These are phyloP conservation scores for Riparia riparia DNA, from an alignment of 2,113 vertebrate species.

Conservation along the genomic window DNA sequence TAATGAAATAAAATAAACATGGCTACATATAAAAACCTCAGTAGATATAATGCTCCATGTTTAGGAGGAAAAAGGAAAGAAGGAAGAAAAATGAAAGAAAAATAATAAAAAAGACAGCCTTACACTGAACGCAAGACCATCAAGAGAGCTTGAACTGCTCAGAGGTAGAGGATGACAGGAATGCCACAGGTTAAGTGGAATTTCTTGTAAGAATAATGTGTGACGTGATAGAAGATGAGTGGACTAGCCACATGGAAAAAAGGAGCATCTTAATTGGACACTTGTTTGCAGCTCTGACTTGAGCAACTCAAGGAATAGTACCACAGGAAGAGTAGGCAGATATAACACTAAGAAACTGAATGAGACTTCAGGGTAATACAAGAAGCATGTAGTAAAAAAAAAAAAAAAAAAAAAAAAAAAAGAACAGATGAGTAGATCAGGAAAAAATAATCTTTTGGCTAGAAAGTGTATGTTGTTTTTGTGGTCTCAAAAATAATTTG, in stretches of 20 bases:
- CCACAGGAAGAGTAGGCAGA: not conserved
- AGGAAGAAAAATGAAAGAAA: rapidly evolving
- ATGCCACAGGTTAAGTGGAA: not conserved
- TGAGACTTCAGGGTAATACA: not conserved
- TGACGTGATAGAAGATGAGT: not conserved
- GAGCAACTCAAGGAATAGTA: not conserved
- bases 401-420: not conserved
- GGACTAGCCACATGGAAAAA: not conserved
- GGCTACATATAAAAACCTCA: rapidly evolving
- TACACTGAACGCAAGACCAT: not conserved
- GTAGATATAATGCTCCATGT: not conserved
- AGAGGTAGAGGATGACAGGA: not conserved
- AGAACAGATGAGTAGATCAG: not conserved
- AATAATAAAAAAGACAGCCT: rapidly evolving
- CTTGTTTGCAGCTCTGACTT: not conserved
- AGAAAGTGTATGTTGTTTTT: not conserved
- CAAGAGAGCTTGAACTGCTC: not conserved
- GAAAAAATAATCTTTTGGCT: not conserved
- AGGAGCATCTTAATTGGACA: not conserved
- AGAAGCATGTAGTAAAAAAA: not conserved
- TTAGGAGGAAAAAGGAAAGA: not conserved
- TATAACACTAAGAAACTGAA: not conserved
- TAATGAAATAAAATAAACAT: not conserved
- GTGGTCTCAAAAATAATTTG: not conserved
- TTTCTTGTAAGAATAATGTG: not conserved